Percentiles rank a stretch among this genome's conserved stretches.
Evolutionary conservation across 2,797 vertebrate species (phyloP).

Genomic region (Anas flavirostris): DNA sequence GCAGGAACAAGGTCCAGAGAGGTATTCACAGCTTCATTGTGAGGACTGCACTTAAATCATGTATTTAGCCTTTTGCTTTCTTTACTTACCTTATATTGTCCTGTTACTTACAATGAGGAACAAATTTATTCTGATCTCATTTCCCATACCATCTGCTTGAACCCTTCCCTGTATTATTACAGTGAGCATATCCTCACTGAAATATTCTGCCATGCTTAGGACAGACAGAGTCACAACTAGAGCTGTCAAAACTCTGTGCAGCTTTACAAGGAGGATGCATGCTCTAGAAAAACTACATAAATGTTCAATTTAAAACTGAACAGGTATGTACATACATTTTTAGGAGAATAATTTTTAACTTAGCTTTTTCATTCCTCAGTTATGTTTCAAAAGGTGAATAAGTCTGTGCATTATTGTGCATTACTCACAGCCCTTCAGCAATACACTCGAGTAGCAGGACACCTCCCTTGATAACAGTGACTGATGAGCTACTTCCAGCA

Average conservation of each 20-base stretch:
- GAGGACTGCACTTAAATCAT: neutral
- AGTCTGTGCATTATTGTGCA: constrained; percentile 5
- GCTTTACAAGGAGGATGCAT: neutral
- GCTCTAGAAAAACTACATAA: neutral
- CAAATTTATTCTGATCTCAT: neutral
- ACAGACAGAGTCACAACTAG: neutral
- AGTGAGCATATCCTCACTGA: neutral
- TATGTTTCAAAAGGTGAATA: neutral
- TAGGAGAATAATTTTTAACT: neutral
- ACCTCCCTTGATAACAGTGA: constrained; percentile 87
- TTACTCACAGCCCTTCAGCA: constrained; percentile 94
- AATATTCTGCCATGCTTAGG: neutral
- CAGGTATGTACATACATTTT: neutral
- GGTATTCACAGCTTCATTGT: neutral
- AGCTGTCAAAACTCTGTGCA: neutral
- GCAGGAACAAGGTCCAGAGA: neutral
- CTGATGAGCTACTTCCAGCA: constrained; percentile 69
- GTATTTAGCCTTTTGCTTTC: neutral
- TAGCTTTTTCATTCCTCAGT: neutral
- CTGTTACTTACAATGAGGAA: neutral
- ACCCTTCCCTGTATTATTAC: neutral
- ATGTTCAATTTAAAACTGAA: neutral
- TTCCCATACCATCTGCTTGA: neutral
- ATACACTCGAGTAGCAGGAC: constrained; percentile 92
- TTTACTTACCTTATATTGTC: neutral